Conservation (phyloP, 2,888 invertebrate species). For the Ceraclea dissimilis region DNA sequence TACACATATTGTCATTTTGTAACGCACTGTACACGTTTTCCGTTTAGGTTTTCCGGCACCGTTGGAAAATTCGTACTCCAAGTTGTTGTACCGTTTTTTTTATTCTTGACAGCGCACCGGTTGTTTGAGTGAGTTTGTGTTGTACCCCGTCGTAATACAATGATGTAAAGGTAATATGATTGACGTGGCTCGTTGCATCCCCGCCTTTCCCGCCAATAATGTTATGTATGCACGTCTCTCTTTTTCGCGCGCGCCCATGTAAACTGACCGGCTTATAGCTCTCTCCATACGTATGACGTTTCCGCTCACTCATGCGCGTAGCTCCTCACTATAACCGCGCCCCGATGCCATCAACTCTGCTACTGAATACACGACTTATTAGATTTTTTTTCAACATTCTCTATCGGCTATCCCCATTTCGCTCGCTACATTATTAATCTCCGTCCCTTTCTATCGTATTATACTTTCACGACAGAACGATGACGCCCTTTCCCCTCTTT, state of each 20-base stretch:
- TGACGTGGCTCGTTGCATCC: slow-evolving; percentile 18
- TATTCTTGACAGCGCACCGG: not conserved
- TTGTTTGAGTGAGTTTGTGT: slow-evolving; percentile 6
- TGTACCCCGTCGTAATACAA: slow-evolving; percentile 6
- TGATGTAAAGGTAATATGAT: slow-evolving; percentile 11
- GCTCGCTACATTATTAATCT: slow-evolving; percentile 11
- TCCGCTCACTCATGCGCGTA: slow-evolving; percentile 17
- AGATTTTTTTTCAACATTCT: slow-evolving; percentile 19
- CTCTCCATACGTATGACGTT: slow-evolving; percentile 14
- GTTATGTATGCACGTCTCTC: slow-evolving; percentile 11
- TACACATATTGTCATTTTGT: no score
- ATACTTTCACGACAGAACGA: slow-evolving; percentile 15
- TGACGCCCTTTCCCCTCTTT: slow-evolving; percentile 25
- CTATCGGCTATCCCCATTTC: slow-evolving; percentile 19
- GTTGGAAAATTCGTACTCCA: not conserved
- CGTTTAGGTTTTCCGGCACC: not conserved
- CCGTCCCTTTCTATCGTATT: slow-evolving; percentile 17
- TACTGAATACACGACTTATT: slow-evolving; percentile 16
- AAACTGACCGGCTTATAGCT: slow-evolving; percentile 11
- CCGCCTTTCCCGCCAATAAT: slow-evolving; percentile 19
- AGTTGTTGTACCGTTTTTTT: no score
- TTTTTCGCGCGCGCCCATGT: slow-evolving; percentile 18
- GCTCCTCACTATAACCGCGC: slow-evolving; percentile 17
- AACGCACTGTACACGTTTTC: not conserved
- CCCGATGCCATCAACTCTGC: slow-evolving; percentile 20